These are phyloP conservation scores for Suricata suricatta DNA, from an alignment of 2,113 vertebrate species.

Conservation along the genomic window DNA sequence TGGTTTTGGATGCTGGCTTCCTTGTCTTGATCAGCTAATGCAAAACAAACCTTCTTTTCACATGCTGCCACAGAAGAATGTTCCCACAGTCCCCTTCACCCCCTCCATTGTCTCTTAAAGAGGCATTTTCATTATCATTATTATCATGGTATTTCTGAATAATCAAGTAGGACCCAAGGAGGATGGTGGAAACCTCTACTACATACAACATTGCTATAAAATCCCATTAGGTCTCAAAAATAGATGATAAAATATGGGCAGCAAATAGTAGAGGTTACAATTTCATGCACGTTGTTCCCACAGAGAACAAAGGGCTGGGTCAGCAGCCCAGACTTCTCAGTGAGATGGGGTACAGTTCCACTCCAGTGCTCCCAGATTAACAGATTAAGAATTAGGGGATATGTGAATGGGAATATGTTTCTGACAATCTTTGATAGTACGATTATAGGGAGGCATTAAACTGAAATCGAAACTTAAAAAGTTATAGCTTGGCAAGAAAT, in stretches of 20 bases:
- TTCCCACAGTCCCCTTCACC: constrained; percentile 76
- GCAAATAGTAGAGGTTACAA: not conserved
- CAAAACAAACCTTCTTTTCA: constrained; percentile 72
- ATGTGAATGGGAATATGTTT: not conserved
- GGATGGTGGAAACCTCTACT: not conserved
- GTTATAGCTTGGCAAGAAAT: constrained; percentile 35
- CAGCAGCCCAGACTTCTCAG: not conserved
- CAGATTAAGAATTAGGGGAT: constrained; percentile 2
- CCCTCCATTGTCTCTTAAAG: constrained; percentile 40
- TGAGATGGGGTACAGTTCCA: not conserved
- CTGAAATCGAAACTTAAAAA: constrained; percentile 65
- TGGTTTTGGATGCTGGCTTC: constrained; percentile 38
- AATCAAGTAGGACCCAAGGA: not conserved
- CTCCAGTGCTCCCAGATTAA: not conserved
- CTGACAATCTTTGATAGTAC: constrained; percentile 32
- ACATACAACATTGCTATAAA: not conserved
- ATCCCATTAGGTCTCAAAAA: constrained; percentile 19
- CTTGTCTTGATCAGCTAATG: not conserved
- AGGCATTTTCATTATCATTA: not conserved
- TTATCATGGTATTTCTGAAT: constrained; percentile 43
- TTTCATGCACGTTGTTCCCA: not conserved
- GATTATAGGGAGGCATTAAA: constrained; percentile 47
- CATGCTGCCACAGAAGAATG: constrained; percentile 55
- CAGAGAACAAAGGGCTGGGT: not conserved
- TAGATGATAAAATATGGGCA: not conserved